phyloP scores from a whole-genome alignment of 2,113 vertebrate genomes.

The Dolichallabes microphthalmus region DNA sequence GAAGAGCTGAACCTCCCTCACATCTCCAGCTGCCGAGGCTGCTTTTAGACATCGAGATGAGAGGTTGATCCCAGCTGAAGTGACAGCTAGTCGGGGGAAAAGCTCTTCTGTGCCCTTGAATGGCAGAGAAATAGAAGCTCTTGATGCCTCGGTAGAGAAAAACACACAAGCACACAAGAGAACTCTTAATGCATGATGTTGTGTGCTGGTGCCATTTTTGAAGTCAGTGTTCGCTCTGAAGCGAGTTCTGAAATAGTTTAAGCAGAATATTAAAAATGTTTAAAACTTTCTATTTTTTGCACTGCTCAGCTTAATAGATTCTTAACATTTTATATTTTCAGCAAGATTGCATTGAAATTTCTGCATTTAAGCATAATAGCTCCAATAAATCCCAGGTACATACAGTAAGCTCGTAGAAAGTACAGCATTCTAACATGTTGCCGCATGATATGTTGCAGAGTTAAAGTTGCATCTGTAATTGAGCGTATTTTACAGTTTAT shows the following conservation, averaged over 20 bases:
- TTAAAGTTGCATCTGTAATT: background rate
- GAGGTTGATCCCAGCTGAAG: constrained; percentile 19
- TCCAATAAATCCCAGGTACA: background rate
- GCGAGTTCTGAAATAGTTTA: background rate
- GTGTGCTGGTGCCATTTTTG: constrained; percentile 1
- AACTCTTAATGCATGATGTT: background rate
- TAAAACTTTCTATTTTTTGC: background rate
- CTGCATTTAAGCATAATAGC: background rate
- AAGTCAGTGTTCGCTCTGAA: background rate
- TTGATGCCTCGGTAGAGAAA: constrained; percentile 26
- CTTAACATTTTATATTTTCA: background rate
- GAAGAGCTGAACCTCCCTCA: constrained; percentile 29
- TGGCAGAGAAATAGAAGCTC: constrained; percentile 33
- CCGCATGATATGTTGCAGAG: background rate
- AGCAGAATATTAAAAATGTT: background rate
- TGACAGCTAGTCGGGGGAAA: constrained; percentile 26
- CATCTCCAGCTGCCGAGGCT: constrained; percentile 20
- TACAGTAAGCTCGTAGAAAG: background rate
- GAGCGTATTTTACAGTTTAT: background rate
- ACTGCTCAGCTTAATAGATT: background rate
- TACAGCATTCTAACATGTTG: background rate
- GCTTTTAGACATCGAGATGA: constrained; percentile 26
- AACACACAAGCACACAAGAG: constrained; percentile 21
- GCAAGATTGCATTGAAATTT: background rate
- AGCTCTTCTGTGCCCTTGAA: constrained; percentile 29